Evolutionary conservation across 1,140 invertebrate genomes (phyloP).

Genomic region (Ostrea edulis): DNA sequence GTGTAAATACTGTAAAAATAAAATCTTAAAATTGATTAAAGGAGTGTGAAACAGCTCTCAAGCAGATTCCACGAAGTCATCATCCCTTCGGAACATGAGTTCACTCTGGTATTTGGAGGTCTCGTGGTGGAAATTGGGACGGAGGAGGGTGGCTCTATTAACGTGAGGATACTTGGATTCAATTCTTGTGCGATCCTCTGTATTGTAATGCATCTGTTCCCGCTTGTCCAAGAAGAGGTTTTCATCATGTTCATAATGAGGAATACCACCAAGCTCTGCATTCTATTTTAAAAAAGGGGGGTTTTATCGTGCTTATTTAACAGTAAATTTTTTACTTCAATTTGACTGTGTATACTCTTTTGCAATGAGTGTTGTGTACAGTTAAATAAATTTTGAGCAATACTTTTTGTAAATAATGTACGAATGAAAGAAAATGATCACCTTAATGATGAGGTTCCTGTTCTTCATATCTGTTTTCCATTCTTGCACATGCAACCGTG

Average conservation of each 20-base stretch:
- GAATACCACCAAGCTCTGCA: slow-evolving; percentile 75
- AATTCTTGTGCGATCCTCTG: slow-evolving; percentile 75
- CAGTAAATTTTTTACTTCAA: not conserved
- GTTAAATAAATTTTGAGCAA: too few relatives aligned
- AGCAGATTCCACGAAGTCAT: slow-evolving; percentile 35
- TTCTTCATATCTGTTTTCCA: slow-evolving; percentile 79
- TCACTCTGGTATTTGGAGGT: slow-evolving; percentile 77
- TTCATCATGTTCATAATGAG: slow-evolving; percentile 79
- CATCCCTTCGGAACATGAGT: slow-evolving; percentile 72
- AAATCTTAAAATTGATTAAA: not conserved
- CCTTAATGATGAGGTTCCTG: slow-evolving; percentile 75
- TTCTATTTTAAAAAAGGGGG: slow-evolving; percentile 66
- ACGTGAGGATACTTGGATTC: slow-evolving; percentile 72
- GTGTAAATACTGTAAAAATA: not conserved
- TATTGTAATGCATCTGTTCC: slow-evolving; percentile 79
- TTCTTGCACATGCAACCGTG: slow-evolving; percentile 75
- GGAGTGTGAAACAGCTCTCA: not conserved
- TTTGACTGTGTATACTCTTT: not conserved
- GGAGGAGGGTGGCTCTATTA: slow-evolving; percentile 69
- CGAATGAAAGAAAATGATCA: slow-evolving; percentile 49
- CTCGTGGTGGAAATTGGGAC: slow-evolving; percentile 75
- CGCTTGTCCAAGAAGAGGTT: slow-evolving; percentile 77
- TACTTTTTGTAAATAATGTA: too few relatives aligned
- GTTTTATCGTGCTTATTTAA: not conserved
- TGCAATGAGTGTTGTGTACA: too few relatives aligned